Evolutionary conservation across 2,113 vertebrate genomes (phyloP).

Genomic region (Myotis yumanensis): DNA sequence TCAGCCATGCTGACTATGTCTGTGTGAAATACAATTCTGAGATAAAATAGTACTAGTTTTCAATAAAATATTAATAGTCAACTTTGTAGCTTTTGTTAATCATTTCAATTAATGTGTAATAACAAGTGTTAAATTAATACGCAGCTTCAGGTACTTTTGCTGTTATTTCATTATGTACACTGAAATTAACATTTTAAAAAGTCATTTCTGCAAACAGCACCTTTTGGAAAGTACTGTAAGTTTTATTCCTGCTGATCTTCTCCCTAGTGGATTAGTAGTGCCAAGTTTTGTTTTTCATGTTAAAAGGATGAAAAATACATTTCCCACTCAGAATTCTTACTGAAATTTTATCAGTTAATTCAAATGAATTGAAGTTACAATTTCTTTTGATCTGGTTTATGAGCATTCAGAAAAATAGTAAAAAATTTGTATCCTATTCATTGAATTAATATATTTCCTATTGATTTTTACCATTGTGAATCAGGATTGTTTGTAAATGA

Average conservation of each 20-base stretch:
- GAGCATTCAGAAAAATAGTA: constrained; percentile 19
- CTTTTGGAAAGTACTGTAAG: neutral
- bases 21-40: neutral
- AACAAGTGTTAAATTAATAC: neutral
- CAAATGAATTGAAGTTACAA: neutral
- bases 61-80: neutral
- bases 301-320: neutral
- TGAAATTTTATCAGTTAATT: neutral
- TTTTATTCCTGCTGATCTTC: neutral
- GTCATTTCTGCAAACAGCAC: neutral
- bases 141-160: neutral
- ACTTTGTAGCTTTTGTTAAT: neutral
- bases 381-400: constrained; percentile 41
- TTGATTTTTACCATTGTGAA: constrained; percentile 42
- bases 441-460: neutral
- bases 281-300: neutral
- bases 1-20: neutral
- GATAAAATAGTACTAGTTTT: constrained; percentile 24
- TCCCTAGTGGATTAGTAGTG: neutral
- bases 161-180: neutral
- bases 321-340: neutral
- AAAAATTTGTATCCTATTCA: neutral
- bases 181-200: constrained; percentile 33
- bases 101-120: neutral
- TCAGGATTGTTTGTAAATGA: neutral